Evolutionary conservation across 1,140 invertebrate genomes (phyloP).

Genomic region (Philopotamus ludificatus): DNA sequence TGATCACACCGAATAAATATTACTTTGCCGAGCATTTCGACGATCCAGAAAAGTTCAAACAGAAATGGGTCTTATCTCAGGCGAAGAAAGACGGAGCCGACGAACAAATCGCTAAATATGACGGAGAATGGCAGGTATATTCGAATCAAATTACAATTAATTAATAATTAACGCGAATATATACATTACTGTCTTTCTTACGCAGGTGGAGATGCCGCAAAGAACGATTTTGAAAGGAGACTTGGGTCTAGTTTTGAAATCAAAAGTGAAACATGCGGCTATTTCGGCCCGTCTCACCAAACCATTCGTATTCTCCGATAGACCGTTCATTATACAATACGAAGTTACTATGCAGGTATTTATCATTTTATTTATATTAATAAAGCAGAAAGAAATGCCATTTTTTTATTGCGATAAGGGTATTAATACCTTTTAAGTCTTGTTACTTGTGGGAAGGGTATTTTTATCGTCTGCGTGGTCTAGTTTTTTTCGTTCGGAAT

Average conservation of each 20-base stretch:
- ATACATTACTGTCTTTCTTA: not conserved
- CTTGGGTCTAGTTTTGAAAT: slow-evolving; percentile 86
- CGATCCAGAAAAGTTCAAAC: slow-evolving; percentile 69
- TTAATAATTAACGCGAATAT: not conserved
- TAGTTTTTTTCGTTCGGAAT: no score
- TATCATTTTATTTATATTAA: no score
- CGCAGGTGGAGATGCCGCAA: slow-evolving; percentile 72
- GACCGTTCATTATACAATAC: slow-evolving; percentile 93
- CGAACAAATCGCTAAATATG: slow-evolving; percentile 92
- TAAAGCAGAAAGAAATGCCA: no score
- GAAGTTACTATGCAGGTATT: slow-evolving; percentile 73
- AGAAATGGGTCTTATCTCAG: slow-evolving; percentile 84
- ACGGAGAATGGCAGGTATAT: slow-evolving; percentile 72
- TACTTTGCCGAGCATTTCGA: slow-evolving; percentile 91
- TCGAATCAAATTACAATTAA: slow-evolving; percentile 1
- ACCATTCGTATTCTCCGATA: slow-evolving; percentile 83
- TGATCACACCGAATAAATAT: slow-evolving; percentile 60
- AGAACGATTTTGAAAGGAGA: slow-evolving; percentile 79
- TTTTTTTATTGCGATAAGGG: no score
- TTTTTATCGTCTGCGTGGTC: no score
- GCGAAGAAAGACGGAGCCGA: slow-evolving; percentile 93
- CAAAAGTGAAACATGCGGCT: slow-evolving; percentile 95
- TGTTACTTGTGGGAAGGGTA: not conserved
- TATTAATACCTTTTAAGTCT: no score
- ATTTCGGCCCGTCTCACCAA: slow-evolving; percentile 79